Percentiles rank a stretch among this genome's conserved stretches.
Conservation (phyloP, 37 sponge, comb jelly and placozoan species). For the Ianthella basta region DNA sequence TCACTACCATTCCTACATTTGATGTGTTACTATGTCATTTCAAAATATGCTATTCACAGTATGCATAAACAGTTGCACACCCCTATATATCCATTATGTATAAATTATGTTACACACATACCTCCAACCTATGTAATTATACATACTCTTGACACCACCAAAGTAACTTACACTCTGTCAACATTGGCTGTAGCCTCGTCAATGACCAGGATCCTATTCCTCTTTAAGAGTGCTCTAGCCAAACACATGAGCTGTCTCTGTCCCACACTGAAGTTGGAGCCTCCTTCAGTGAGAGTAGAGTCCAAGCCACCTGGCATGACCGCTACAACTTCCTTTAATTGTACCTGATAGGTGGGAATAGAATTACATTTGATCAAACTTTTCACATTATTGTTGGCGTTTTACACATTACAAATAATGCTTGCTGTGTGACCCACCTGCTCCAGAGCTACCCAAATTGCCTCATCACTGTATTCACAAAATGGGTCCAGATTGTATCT, state of each 20-base stretch:
- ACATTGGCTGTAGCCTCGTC: conserved; percentile 89
- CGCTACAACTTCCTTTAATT: conserved; percentile 67
- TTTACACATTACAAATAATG: too few relatives aligned
- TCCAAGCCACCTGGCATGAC: conserved; percentile 61
- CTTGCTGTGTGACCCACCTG: conserved; percentile 49
- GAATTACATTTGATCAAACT: too few relatives aligned
- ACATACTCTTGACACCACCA: too few relatives aligned
- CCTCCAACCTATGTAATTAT: too few relatives aligned
- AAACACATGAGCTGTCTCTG: conserved; percentile 85
- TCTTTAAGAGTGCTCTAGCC: conserved; percentile 74
- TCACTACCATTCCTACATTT: too few relatives aligned
- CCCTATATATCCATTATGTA: too few relatives aligned
- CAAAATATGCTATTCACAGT: too few relatives aligned
- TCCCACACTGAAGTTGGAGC: conserved; percentile 81
- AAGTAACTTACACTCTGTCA: conserved; percentile 64
- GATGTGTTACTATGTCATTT: too few relatives aligned
- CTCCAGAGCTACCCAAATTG: conserved; percentile 83
- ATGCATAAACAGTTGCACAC: too few relatives aligned
- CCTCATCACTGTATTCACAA: conserved; percentile 58
- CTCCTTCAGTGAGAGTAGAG: conserved; percentile 62
- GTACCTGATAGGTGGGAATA: conserved; percentile 26
- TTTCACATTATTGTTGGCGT: neutral
- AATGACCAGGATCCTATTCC: conserved; percentile 77
- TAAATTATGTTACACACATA: too few relatives aligned
- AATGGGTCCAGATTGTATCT: conserved; percentile 93